These are phyloP conservation scores for Stichodactyla helianthus DNA, from an alignment of 64 coral and sea anemone species.

Conservation along the genomic window DNA sequence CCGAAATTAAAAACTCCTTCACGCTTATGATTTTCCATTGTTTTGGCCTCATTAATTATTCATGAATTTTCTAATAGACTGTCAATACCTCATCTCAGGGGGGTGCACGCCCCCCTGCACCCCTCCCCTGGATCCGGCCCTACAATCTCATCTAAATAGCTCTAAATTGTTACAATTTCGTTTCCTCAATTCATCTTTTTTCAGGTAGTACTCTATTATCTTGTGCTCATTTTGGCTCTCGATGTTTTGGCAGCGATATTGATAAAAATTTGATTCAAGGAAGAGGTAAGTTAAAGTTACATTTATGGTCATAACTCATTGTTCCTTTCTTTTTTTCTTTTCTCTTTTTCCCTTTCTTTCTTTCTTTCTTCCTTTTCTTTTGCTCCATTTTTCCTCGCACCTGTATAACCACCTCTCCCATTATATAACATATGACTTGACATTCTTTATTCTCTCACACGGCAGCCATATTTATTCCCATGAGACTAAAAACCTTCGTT, in stretches of 20 bases:
- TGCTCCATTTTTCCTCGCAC: too few species aligned
- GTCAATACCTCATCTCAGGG: too few species aligned
- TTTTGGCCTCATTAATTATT: too few species aligned
- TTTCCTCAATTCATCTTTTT: neutral
- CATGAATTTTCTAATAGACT: too few species aligned
- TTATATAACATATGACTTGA: too few species aligned
- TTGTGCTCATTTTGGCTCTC: constrained; percentile 80
- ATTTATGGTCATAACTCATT: neutral
- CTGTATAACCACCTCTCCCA: too few species aligned
- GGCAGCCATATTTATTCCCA: neutral
- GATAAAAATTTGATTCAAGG: constrained; percentile 85
- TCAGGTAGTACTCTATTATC: constrained; percentile 79
- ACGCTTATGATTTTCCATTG: too few species aligned
- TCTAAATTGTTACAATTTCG: neutral
- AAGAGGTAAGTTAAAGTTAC: constrained; percentile 48
- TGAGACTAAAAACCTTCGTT: neutral
- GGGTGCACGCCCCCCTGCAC: too few species aligned
- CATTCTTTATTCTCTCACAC: too few species aligned
- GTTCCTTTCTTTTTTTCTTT: neutral
- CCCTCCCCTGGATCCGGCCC: too few species aligned
- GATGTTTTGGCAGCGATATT: constrained; percentile 87
- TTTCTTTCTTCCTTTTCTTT: neutral
- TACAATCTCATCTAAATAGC: too few species aligned
- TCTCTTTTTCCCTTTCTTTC: neutral
- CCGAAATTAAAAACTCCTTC: too few species aligned